Evolutionary conservation across 2,797 vertebrate genomes (phyloP).

Genomic region (Sebastes minor): DNA sequence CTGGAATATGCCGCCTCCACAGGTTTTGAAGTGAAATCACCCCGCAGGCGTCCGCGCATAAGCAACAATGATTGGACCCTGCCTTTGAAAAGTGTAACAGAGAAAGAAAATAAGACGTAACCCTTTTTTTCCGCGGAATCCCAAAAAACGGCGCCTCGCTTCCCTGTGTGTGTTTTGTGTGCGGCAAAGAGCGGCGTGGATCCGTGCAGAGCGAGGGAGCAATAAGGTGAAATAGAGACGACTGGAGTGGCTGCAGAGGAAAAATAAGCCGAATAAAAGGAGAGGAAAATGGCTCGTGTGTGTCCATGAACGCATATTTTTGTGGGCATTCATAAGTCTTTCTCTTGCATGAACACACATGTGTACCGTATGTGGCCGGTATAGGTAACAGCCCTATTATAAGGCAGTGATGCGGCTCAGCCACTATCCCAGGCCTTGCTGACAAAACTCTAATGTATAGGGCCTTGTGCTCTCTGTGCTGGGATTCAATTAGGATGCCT

Average conservation of each 20-base stretch:
- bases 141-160: neutral
- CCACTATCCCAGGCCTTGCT: constrained; percentile 50
- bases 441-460: constrained; percentile 73
- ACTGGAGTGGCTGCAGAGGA: neutral
- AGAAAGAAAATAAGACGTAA: constrained; percentile 53
- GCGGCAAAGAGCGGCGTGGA: neutral
- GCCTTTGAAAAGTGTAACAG: constrained; percentile 34
- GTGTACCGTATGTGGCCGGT: constrained; percentile 15
- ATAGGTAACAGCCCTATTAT: constrained; percentile 70
- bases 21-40: constrained; percentile 66
- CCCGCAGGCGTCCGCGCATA: constrained; percentile 29
- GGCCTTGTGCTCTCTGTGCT: constrained; percentile 46
- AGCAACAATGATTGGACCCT: constrained; percentile 50
- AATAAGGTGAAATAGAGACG: constrained; percentile 10
- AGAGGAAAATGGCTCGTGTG: neutral
- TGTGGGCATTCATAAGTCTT: neutral
- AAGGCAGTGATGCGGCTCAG: constrained; percentile 64
- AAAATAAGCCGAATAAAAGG: constrained; percentile 2
- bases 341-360: neutral
- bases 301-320: neutral
- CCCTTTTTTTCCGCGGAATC: constrained; percentile 16
- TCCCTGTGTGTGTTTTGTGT: neutral
- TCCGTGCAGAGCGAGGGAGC: constrained; percentile 24
- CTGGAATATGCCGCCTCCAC: constrained; percentile 72
- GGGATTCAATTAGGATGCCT: constrained; percentile 72